Evolutionary conservation across 2,888 invertebrate genomes (phyloP).

Genomic region (Latrodectus elegans): DNA sequence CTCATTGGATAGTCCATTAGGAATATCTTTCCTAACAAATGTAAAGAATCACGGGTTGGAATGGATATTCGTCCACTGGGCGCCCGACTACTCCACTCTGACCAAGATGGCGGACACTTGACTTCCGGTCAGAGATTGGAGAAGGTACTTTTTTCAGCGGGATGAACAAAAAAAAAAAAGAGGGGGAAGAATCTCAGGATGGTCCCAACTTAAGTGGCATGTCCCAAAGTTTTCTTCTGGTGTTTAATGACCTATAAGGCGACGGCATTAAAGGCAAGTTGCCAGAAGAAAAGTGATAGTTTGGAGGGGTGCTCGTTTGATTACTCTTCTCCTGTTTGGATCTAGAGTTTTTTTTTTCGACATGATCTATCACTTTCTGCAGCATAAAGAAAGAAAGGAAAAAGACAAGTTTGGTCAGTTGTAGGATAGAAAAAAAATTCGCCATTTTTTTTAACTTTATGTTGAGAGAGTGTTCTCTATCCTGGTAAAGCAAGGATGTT

Average conservation of each 20-base stretch:
- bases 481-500: too few relatives aligned
- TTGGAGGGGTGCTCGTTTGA: conserved; percentile 32
- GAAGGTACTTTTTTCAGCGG: conserved; percentile 29
- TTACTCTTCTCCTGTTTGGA: conserved; percentile 19
- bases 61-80: conserved; percentile 27
- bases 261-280: conserved; percentile 37
- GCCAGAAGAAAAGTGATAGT: conserved; percentile 23
- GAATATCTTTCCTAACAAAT: not conserved
- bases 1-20: not conserved
- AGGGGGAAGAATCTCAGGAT: conserved; percentile 18
- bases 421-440: not conserved
- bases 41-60: conserved; percentile 31
- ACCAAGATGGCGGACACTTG: conserved; percentile 42
- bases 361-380: not conserved
- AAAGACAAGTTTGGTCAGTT: not conserved
- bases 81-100: conserved; percentile 30
- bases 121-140: conserved; percentile 36
- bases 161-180: not conserved
- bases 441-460: too few relatives aligned
- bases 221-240: conserved; percentile 48
- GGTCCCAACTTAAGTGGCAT: conserved; percentile 27
- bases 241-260: conserved; percentile 67
- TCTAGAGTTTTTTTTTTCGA: not conserved
- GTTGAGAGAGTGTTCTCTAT: too few relatives aligned
- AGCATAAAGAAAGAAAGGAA: not conserved